Evolutionary conservation across 2,113 vertebrate genomes (phyloP).

Genomic region (Andinoacara biseriatus): DNA sequence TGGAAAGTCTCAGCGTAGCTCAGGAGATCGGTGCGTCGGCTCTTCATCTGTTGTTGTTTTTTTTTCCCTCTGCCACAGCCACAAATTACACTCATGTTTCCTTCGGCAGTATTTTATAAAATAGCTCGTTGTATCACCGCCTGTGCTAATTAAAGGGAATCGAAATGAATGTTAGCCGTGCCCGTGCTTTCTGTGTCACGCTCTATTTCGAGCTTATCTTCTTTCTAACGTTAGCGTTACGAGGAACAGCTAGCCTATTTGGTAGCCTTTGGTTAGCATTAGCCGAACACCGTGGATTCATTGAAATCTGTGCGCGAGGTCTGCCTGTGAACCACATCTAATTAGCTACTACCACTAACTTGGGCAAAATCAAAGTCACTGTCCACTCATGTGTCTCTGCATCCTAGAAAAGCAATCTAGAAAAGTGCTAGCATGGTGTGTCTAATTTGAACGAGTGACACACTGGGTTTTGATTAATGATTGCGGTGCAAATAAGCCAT

Average conservation of each 20-base stretch:
- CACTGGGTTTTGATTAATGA: not conserved
- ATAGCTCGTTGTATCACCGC: rapidly evolving
- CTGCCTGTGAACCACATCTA: not conserved
- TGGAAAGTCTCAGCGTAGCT: not conserved
- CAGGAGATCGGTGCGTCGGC: not conserved
- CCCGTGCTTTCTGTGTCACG: rapidly evolving
- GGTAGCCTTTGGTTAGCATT: slow-evolving; percentile 48
- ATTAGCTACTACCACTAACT: not conserved
- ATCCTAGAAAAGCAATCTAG: not conserved
- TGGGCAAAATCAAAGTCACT: not conserved
- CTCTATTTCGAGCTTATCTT: not conserved
- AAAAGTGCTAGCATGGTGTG: rapidly evolving
- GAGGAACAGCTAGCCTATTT: slow-evolving; percentile 22
- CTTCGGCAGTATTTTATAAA: not conserved
- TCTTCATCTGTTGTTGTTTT: slow-evolving; percentile 71
- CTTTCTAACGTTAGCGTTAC: not conserved
- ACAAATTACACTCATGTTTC: slow-evolving; percentile 31
- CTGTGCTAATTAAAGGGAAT: not conserved
- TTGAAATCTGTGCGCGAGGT: slow-evolving; percentile 8
- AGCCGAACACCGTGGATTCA: slow-evolving; percentile 19
- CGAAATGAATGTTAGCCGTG: rapidly evolving
- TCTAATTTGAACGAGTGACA: not conserved
- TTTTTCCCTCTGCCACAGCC: slow-evolving; percentile 51
- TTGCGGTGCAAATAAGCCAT: not conserved
- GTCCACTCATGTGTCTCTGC: not conserved